Conservation (phyloP, 2,113 vertebrate species). For the Menura novaehollandiae region DNA sequence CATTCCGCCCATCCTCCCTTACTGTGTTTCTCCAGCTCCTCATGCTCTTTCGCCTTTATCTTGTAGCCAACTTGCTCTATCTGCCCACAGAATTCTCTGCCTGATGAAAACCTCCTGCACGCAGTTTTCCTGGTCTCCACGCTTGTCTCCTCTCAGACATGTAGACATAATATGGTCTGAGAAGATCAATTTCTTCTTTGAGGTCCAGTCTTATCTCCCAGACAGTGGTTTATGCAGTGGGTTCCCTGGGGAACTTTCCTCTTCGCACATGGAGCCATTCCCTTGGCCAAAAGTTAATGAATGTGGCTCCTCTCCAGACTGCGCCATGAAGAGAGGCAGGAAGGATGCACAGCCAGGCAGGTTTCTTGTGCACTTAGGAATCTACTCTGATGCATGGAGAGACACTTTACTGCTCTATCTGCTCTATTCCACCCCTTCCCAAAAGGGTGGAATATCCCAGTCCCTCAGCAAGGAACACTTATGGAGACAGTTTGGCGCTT, state of each 20-base stretch:
- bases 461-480: not conserved
- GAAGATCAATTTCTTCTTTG: conserved; percentile 55
- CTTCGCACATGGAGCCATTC: not conserved
- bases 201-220: conserved; percentile 59
- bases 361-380: not conserved
- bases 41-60: not conserved
- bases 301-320: not conserved
- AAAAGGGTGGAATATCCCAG: not conserved
- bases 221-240: conserved; percentile 40
- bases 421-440: not conserved
- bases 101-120: conserved; percentile 56
- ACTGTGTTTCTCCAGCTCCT: not conserved
- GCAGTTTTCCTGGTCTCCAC: conserved; percentile 28
- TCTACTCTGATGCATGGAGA: not conserved
- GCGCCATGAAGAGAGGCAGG: not conserved
- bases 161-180: conserved; percentile 61
- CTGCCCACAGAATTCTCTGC: conserved; percentile 60
- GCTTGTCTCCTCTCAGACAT: conserved; percentile 32
- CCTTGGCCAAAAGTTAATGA: conserved; percentile 47
- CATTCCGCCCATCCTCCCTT: not conserved
- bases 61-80: conserved; percentile 27
- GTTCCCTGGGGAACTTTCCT: conserved; percentile 48
- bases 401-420: not conserved
- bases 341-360: not conserved
- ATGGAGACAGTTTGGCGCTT: rapidly evolving